Evolutionary conservation across 1,140 invertebrate species (phyloP).

Genomic region (Aphidius gifuensis): DNA sequence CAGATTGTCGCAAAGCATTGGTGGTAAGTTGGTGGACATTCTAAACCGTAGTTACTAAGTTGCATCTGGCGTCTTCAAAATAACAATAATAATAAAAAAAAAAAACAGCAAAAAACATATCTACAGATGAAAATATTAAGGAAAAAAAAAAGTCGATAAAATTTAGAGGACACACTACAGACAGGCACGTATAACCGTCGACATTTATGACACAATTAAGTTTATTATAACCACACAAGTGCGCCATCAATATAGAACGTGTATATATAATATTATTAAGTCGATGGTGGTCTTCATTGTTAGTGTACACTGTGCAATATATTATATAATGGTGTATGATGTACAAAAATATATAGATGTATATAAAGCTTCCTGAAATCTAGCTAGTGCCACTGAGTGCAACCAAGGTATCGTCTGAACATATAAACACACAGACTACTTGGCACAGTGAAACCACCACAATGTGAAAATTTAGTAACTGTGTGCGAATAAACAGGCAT

Average conservation of each 20-base stretch:
- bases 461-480: no score
- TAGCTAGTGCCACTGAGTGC: no score
- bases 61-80: conserved; percentile 1
- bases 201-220: conserved; percentile 46
- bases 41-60: background rate
- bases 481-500: background rate
- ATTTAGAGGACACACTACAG: conserved; percentile 1
- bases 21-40: conserved; percentile 14
- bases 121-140: background rate
- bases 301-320: no score
- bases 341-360: no score
- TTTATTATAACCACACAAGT: conserved; percentile 35
- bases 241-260: background rate
- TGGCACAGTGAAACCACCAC: no score
- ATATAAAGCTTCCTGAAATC: no score
- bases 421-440: no score
- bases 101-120: background rate
- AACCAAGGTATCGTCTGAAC: no score
- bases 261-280: no score
- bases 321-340: no score
- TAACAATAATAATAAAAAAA: background rate
- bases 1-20: conserved; percentile 2
- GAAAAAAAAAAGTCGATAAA: background rate
- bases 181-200: conserved; percentile 30
- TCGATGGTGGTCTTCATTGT: no score